Evolutionary conservation across 2,888 invertebrate genomes (phyloP).

Genomic region (Cheilosia vulpina): DNA sequence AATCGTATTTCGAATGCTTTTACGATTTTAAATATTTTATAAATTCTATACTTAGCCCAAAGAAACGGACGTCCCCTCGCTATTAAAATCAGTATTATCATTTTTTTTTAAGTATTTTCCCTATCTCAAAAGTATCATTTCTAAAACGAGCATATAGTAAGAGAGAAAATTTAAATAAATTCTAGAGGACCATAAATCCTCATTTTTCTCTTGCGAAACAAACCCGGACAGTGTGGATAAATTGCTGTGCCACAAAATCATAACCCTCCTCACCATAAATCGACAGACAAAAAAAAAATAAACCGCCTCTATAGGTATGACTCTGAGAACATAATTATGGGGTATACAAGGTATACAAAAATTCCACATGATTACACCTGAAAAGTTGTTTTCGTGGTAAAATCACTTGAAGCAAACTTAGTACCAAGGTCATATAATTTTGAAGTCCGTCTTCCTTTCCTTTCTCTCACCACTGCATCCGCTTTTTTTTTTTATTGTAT

Average conservation of each 20-base stretch:
- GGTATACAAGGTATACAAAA: constrained; percentile 51
- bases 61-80: too few species aligned
- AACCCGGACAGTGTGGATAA: constrained; percentile 30
- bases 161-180: too few species aligned
- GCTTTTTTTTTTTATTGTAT: constrained; percentile 36
- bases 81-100: too few species aligned
- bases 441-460: constrained; percentile 3
- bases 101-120: too few species aligned
- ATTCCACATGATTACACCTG: constrained; percentile 74
- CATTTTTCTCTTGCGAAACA: neutral
- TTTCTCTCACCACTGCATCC: constrained; percentile 13
- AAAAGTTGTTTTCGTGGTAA: constrained; percentile 67
- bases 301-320: constrained; percentile 19
- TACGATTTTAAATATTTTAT: too few species aligned
- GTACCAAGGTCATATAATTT: constrained; percentile 66
- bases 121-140: too few species aligned
- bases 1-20: too few species aligned
- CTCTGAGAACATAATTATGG: constrained; percentile 47
- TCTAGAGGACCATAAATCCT: too few species aligned
- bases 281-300: constrained; percentile 15
- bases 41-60: too few species aligned
- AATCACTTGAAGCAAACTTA: constrained; percentile 69
- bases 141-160: too few species aligned
- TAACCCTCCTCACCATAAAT: constrained; percentile 46
- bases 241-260: constrained; percentile 52